A percentile compares a stretch with the other conserved stretches of the same genome.
phyloP scores from a whole-genome alignment of 2,888 invertebrate species.

The Drosophila melanosoma region DNA sequence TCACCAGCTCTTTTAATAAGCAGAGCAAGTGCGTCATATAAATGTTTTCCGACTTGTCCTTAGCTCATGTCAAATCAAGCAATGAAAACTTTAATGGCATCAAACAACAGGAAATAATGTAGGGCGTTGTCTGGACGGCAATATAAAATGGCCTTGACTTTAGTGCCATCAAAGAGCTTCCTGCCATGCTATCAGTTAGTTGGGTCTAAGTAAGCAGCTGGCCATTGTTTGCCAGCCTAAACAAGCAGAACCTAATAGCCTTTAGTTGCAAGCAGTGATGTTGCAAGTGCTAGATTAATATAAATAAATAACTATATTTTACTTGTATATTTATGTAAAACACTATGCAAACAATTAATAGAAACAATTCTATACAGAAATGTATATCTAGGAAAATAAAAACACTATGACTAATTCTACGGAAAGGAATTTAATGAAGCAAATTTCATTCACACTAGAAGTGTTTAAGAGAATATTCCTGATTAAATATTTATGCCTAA shows the following conservation, averaged over 20 bases:
- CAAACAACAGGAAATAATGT: slow-evolving; percentile 25
- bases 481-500: neutral
- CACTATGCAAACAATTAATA: neutral
- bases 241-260: slow-evolving; percentile 32
- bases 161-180: slow-evolving; percentile 14
- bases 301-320: neutral
- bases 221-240: slow-evolving; percentile 36
- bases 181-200: neutral
- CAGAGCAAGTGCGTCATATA: slow-evolving; percentile 36
- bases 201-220: slow-evolving; percentile 34
- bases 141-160: slow-evolving; percentile 42
- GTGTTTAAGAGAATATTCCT: neutral
- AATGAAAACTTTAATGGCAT: slow-evolving; percentile 60
- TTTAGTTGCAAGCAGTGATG: neutral
- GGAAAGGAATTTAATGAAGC: neutral
- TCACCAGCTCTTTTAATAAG: slow-evolving; percentile 17
- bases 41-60: slow-evolving; percentile 18
- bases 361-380: neutral
- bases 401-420: neutral
- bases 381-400: neutral
- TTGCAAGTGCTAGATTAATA: neutral
- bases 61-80: slow-evolving; percentile 51
- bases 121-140: slow-evolving; percentile 28
- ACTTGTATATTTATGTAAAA: neutral
- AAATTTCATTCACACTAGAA: neutral